Percentiles rank a stretch among this genome's conserved stretches.
Conservation (phyloP, 2,797 vertebrate genomes). For the Spinus olivaceus region DNA sequence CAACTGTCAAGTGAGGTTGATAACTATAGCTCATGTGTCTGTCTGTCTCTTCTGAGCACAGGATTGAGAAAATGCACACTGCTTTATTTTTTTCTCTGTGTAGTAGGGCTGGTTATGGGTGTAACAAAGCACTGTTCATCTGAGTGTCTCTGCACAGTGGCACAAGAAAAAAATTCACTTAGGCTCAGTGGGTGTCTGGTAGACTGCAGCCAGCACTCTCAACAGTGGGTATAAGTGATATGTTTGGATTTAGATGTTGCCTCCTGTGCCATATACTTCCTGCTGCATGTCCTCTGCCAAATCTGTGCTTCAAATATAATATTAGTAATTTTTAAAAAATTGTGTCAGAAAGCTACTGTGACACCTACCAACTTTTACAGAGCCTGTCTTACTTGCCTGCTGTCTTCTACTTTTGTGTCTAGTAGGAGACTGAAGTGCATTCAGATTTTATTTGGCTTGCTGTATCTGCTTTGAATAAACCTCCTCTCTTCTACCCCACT, state of each 20-base stretch:
- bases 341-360: not conserved
- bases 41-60: not conserved
- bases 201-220: not conserved
- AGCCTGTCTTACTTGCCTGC: not conserved
- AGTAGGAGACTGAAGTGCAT: not conserved
- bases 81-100: not conserved
- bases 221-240: not conserved
- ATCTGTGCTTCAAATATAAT: not conserved
- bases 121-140: not conserved
- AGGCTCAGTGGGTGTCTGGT: not conserved
- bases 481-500: not conserved
- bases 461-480: constrained; percentile 17
- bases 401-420: not conserved
- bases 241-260: not conserved
- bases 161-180: not conserved
- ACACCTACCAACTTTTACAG: not conserved
- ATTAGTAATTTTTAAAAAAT: not conserved
- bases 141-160: not conserved
- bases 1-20: constrained; percentile 39
- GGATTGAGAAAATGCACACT: not conserved
- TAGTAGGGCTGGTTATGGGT: not conserved
- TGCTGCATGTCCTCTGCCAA: not conserved
- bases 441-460: constrained; percentile 18
- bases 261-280: not conserved
- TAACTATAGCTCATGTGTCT: constrained; percentile 44